Base-by-base conservation (phyloP, 2,113 vertebrate species). In the Pterophyllum scalare region DNA sequence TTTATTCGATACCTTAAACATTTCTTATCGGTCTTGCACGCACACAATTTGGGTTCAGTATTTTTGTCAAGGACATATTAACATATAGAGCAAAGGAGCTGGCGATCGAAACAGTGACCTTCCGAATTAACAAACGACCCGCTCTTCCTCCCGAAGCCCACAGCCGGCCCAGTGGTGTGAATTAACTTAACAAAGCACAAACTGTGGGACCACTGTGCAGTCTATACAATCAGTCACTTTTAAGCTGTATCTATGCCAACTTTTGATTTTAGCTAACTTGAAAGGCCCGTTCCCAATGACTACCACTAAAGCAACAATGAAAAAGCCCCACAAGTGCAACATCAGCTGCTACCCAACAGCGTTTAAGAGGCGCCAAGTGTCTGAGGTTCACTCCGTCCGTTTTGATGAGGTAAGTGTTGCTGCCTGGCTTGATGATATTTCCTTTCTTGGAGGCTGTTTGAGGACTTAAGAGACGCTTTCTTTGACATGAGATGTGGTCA, bases 361-460 rank as follows among this genome's bases (percentile, higher is more conserved):
- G 67, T 31, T 54, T 31, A 72, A 31, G 52, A 54, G 46, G 26
- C n/a, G 14, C n/a, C 26, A 54, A 72, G 46, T 54, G 46, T 52
- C 13, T 0, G 43, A 49, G 10, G 43, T 17, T 72, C 65, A 70
- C 43, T 31, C 65, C 6, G 1, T 72, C 67, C n/a, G 17, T 54
- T 72, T 54, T 72, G 17, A 72, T 11, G 4, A 31, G 17, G 67
- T 72, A 54, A 54, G 19, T 33, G 67, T 52, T 2, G 19, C 46
- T 72, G 67, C 67, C 46, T 54, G 26, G 67, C 26, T 2, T 54
- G 24, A 58, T 58, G 56, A 54, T 72, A 8, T 54, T 72, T 33
- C 46, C 46, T 54, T 33, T 72, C 67, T 72, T 38, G 19, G 49
- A 72, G 67, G 67, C 67, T 72, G 11, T 72, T 72, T 54, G 67